phyloP scores from a whole-genome alignment of 2,888 invertebrate genomes.

The Leptinotarsa tumamoca region DNA sequence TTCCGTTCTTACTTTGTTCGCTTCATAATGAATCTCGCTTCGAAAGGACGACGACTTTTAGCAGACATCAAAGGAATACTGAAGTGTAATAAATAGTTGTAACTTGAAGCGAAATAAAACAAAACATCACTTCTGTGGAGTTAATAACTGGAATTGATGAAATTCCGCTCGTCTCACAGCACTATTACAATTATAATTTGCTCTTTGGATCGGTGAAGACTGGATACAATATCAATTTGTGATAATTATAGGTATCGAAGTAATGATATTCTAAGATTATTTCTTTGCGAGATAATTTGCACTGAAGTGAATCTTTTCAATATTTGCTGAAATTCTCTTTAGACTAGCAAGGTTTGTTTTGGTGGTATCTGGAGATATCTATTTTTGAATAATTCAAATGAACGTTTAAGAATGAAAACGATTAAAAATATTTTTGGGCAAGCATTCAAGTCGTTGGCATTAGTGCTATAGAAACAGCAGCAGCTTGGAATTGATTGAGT shows the following conservation, averaged over 20 bases:
- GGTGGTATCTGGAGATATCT: too few relatives aligned
- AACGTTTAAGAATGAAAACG: too few relatives aligned
- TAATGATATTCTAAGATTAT: neutral
- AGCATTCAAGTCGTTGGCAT: too few relatives aligned
- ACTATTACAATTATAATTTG: neutral
- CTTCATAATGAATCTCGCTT: neutral
- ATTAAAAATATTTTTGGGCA: too few relatives aligned
- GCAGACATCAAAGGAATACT: slow-evolving; percentile 6
- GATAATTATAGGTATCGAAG: neutral
- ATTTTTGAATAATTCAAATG: too few relatives aligned
- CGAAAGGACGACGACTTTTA: slow-evolving; percentile 4
- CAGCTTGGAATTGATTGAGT: too few relatives aligned
- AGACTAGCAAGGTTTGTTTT: too few relatives aligned
- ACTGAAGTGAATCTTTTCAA: too few relatives aligned
- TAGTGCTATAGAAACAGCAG: too few relatives aligned
- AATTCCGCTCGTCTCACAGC: neutral
- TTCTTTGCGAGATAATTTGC: neutral
- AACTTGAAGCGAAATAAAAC: neutral
- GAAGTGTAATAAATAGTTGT: slow-evolving; percentile 5
- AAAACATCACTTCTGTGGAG: slow-evolving; percentile 5
- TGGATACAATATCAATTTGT: neutral
- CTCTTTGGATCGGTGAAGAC: neutral
- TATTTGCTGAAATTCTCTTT: too few relatives aligned
- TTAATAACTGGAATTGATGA: slow-evolving; percentile 5
- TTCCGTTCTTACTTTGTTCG: neutral